Evolutionary conservation across 1,140 invertebrate genomes (phyloP).

Genomic region (Camponotus vicinus): DNA sequence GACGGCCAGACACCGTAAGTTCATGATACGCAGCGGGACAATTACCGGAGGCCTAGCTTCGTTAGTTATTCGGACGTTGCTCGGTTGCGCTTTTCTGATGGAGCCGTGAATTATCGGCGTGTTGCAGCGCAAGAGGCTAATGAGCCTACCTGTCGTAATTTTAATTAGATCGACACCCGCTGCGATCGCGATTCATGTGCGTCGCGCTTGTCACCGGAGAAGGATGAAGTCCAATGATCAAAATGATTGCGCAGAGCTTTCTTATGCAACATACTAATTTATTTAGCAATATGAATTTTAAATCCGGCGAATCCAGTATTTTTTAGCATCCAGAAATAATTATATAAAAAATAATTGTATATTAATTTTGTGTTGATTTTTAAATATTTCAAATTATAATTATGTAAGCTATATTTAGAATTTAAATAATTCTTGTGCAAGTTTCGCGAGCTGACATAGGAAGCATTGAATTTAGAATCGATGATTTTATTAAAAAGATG

Average conservation of each 20-base stretch:
- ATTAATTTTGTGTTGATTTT: constrained; percentile 5
- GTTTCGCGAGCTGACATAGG: too few species aligned
- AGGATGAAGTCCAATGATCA: constrained; percentile 38
- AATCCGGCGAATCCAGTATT: neutral
- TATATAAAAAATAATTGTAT: neutral
- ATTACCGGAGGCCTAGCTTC: constrained; percentile 65
- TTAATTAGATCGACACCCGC: constrained; percentile 76
- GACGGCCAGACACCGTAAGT: constrained; percentile 41
- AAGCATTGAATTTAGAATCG: too few species aligned
- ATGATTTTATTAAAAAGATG: too few species aligned
- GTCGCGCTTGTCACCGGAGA: constrained; percentile 50
- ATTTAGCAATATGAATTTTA: neutral
- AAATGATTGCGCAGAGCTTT: constrained; percentile 31
- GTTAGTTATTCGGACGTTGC: constrained; percentile 41
- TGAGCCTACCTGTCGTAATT: constrained; percentile 64
- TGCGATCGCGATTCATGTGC: constrained; percentile 53
- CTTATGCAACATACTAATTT: constrained; percentile 7
- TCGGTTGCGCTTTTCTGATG: constrained; percentile 53
- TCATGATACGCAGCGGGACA: constrained; percentile 73
- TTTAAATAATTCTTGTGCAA: too few species aligned
- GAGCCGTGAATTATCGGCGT: constrained; percentile 39
- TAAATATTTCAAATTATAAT: constrained; percentile 15
- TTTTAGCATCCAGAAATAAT: neutral
- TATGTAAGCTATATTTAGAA: neutral
- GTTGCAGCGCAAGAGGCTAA: constrained; percentile 36